Base-by-base conservation (phyloP, 2,888 invertebrate species). In the Epinotia brunnichana region DNA sequence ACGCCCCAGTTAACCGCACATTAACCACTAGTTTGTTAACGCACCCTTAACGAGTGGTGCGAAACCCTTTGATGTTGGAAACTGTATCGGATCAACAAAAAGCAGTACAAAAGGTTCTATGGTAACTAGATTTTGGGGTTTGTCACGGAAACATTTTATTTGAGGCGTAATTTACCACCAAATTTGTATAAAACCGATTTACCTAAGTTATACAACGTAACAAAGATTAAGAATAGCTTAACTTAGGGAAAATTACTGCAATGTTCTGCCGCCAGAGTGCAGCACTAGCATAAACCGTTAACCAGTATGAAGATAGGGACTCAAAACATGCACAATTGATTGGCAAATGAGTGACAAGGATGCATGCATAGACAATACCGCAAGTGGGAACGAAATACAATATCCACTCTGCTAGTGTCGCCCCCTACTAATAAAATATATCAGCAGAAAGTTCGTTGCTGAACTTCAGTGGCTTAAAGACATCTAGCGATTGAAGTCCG, bases 81-180 rank as follows among this genome's bases (percentile, higher is more conserved):
- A 62, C 48, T 51, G 44, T 44, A 51, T 51, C 29, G 53, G 64
- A 19, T 64, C 54, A 51, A 48, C 51, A 13, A 13, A 13, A 13
- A 21, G 29, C 53, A 11, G 13, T 53, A 39, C 19, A 64, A 39
- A 64, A 39, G 64, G 19, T 64, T 64, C 53, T 24, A 9, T 21
- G 15, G 19, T 21, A 21, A 10, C 39, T 35, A 19, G 35, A 53
- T 54, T 54, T 9, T 21, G 4, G 15, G 3, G n/a, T 62, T 48
- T 44, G 24, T 51, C n/a, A 62, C n/a, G 7, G 48, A 62, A 29
- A 48, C 62, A 44, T n/a, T 11, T 48, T n/a, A 21, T 62, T 24
- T n/a, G 24, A 24, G 7, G 29, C n/a, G 29, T 29, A 29, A 29
- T 29, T 57, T 57, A 57, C 2, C 29, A 29, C 15, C 2, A 57